Evolutionary conservation across 2,888 invertebrate genomes (phyloP), one percentile per base, ranked within the genome.

Genomic region (Phengaris alcon): DNA sequence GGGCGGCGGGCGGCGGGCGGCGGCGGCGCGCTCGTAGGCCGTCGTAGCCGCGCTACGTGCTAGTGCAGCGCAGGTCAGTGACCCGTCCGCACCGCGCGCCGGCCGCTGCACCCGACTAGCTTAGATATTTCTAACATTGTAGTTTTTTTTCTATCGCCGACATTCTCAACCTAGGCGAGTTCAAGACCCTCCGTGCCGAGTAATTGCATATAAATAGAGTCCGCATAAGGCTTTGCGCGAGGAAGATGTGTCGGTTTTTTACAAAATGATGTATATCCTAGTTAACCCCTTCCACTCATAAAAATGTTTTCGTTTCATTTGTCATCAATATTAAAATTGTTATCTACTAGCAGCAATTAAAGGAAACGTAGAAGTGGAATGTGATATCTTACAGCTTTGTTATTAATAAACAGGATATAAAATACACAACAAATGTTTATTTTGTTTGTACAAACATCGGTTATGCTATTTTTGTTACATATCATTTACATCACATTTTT

Each of bases 41-140:
- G 75, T 80, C 86, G 88, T 88, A 88, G 88, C 85, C 76, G 78
- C 76, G 87, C 91, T 90, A 90, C 90, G 88, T 80, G 79, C 82
- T 79, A 78, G 76, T 80, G 81, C 76, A 79, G 79, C 81, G 82
- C 90, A 81, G 92, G 93, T 93, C 93, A 93, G 85, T 91, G 93
- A 88, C 93, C 91, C 86, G 82, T 81, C 76, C 88, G 85, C 91
- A 92, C 88, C 93, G 90, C 91, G 86, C 82, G 81, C 75, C 88
- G 91, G 93, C 86, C 93, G 92, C 85, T 93, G 92, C 91, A 90
- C 93, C 84, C 91, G 81, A 85, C 90, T 88, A 85, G 88, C 90
- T 91, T 92, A 92, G 91, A 92, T 90, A 89, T 88, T 88, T 91
- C 92, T 92, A 91, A 91, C 89, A 86, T 86, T 88, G 88, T 88